Evolutionary conservation across 2,113 vertebrate species (phyloP).

Genomic region (Hippocampus comes): DNA sequence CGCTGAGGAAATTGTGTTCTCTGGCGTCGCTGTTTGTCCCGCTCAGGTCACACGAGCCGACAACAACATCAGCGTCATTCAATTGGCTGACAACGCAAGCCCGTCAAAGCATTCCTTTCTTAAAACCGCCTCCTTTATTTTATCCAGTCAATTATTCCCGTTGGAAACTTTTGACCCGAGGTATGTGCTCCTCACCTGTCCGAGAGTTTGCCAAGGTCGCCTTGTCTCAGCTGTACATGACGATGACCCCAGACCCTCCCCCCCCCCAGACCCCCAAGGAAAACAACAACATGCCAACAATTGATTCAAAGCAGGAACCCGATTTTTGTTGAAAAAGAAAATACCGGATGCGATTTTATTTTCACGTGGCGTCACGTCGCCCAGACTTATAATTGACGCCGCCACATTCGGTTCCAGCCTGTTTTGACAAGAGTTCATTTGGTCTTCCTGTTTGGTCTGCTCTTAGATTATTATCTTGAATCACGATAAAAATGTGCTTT

Average conservation of each 20-base stretch:
- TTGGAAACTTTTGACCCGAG: neutral
- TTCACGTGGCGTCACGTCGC: no score
- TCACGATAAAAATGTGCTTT: no score
- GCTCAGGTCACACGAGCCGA: constrained; percentile 56
- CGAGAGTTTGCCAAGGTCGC: neutral
- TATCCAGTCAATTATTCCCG: neutral
- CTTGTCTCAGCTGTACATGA: neutral
- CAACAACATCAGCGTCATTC: constrained; percentile 35
- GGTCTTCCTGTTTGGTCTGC: neutral
- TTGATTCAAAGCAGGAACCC: no score
- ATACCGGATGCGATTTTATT: no score
- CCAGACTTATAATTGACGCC: neutral
- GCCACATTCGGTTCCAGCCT: no score
- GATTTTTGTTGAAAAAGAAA: no score
- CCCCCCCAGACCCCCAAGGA: no score
- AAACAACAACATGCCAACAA: no score
- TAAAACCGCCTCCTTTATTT: constrained; percentile 25
- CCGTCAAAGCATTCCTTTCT: constrained; percentile 5
- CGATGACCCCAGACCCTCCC: no score
- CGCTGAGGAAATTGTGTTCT: constrained; percentile 34
- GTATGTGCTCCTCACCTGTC: neutral
- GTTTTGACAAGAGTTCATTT: no score
- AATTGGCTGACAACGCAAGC: constrained; percentile 37
- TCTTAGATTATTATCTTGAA: no score
- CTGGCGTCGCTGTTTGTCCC: neutral